A percentile compares a stretch with the other conserved stretches of the same genome.
Evolutionary conservation across 2,113 vertebrate genomes (phyloP).

Genomic region (sheep (Ovis aries)): ARS-UI_Ramb_v3.0 NC_056076.1:29731001-29731500

Average conservation of each 20-base stretch:
- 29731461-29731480: too few species aligned
- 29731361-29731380: too few species aligned
- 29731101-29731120: neutral
- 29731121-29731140: neutral
- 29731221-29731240: neutral
- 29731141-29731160: neutral
- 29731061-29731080: neutral
- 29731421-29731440: too few species aligned
- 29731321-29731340: too few species aligned
- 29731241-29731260: neutral
- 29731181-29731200: neutral
- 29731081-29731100: neutral
- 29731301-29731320: too few species aligned
- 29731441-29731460: too few species aligned
- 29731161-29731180: neutral
- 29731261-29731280: neutral
- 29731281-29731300: too few species aligned
- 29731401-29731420: too few species aligned
- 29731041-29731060: neutral
- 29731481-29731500: too few species aligned
- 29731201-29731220: neutral
- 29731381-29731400: too few species aligned
- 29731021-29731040: neutral
- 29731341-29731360: rapidly evolving
- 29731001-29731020: neutral